phyloP scores from a whole-genome alignment of 2,113 vertebrate species.

The Telmatochromis bifrenatus region DNA sequence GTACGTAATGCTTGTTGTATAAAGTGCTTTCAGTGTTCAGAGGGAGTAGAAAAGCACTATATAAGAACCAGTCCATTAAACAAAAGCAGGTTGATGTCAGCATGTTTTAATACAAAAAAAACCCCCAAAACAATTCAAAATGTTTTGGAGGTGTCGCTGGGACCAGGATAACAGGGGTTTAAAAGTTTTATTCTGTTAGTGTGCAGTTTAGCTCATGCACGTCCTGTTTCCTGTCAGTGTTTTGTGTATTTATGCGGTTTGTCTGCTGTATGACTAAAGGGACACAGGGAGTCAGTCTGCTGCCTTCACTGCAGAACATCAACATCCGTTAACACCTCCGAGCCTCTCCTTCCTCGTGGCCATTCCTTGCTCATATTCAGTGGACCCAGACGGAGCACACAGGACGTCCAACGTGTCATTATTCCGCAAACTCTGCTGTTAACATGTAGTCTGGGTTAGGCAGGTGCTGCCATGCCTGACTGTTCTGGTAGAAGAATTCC shows the following conservation, averaged over 20 bases:
- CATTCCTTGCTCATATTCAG: neutral
- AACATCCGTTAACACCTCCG: neutral
- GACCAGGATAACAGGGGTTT: neutral
- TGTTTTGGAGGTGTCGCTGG: neutral
- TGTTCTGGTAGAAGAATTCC: neutral
- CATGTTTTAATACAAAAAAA: fast-evolving
- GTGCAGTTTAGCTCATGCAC: neutral
- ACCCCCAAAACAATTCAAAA: fast-evolving
- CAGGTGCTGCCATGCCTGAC: neutral
- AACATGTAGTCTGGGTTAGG: neutral
- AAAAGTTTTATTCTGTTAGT: neutral
- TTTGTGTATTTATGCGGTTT: neutral
- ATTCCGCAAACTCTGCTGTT: neutral
- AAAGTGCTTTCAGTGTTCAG: neutral
- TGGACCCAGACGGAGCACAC: neutral
- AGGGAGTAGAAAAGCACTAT: neutral
- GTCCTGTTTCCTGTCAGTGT: neutral
- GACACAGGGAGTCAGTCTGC: neutral
- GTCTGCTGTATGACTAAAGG: neutral
- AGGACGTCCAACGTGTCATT: neutral
- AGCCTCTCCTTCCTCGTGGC: neutral
- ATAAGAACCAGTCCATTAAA: neutral
- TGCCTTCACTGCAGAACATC: neutral
- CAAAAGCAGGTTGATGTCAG: neutral
- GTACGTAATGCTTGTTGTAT: neutral